Percentiles rank a stretch among this genome's conserved stretches.
Evolutionary conservation across 1,140 invertebrate species (phyloP).

Genomic region (Cryptotermes secundus): DNA sequence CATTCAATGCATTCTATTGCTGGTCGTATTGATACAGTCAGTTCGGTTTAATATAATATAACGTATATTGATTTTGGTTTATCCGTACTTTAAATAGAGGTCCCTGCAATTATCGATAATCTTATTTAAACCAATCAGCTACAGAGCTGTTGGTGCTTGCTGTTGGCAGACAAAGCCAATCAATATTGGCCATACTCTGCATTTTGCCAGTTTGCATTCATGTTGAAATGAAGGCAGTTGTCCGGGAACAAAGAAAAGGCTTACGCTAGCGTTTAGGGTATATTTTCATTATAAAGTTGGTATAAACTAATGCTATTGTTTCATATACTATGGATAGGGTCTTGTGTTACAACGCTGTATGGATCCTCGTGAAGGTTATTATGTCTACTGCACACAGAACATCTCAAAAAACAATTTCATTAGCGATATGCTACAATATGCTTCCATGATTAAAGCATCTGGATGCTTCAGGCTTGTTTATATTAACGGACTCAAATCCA

Average conservation of each 20-base stretch:
- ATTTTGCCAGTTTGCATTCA: background rate
- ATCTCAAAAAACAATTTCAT: background rate
- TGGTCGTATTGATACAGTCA: background rate
- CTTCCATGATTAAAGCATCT: too few species aligned
- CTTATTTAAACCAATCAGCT: background rate
- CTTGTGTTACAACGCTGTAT: background rate
- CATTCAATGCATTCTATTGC: background rate
- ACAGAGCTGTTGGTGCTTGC: background rate
- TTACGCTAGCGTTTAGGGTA: background rate
- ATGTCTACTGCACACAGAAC: background rate
- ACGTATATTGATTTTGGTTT: slow-evolving; percentile 12
- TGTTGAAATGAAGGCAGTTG: background rate
- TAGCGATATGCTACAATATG: background rate
- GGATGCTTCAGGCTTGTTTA: too few species aligned
- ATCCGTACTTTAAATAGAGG: background rate
- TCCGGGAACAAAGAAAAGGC: background rate
- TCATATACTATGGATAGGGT: background rate
- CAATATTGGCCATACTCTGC: background rate
- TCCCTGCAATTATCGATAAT: background rate
- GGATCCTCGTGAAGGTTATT: background rate
- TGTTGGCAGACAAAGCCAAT: background rate
- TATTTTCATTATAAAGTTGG: background rate
- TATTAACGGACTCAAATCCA: too few species aligned
- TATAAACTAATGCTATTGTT: background rate
- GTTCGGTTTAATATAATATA: background rate